Conservation (phyloP, 2,888 invertebrate genomes). For the Drosophila nigricruria region DNA sequence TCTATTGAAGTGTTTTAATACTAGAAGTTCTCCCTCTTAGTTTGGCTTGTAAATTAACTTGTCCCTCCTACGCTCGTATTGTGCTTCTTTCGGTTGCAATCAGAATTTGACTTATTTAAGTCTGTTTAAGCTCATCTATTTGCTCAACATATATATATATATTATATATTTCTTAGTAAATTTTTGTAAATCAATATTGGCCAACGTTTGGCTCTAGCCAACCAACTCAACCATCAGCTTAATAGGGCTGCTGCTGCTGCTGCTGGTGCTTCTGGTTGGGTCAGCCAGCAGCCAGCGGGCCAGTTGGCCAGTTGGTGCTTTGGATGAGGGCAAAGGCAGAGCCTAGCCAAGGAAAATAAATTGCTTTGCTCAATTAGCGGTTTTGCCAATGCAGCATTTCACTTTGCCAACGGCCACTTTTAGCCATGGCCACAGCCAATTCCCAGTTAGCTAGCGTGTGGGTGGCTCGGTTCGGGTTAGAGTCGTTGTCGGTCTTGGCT, state of each 20-base stretch:
- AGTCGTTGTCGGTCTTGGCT: not conserved
- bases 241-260: slow-evolving; percentile 30
- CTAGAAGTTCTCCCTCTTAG: not conserved
- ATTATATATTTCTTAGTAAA: slow-evolving; percentile 19
- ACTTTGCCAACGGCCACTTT: slow-evolving; percentile 27
- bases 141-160: not conserved
- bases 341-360: slow-evolving; percentile 59
- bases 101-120: not conserved
- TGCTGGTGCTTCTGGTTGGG: slow-evolving; percentile 7
- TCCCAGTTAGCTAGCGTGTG: slow-evolving; percentile 2
- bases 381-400: slow-evolving; percentile 55
- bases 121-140: not conserved
- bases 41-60: not conserved
- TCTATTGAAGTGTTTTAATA: not conserved
- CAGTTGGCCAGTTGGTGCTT: slow-evolving; percentile 23
- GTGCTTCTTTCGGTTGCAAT: slow-evolving; percentile 7
- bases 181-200: slow-evolving; percentile 53
- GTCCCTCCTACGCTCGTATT: not conserved
- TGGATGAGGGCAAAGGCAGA: slow-evolving; percentile 5
- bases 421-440: slow-evolving; percentile 14
- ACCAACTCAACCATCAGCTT: slow-evolving; percentile 7
- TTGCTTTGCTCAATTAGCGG: slow-evolving; percentile 75
- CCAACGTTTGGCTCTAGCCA: slow-evolving; percentile 3
- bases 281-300: slow-evolving; percentile 1
- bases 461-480: not conserved